Base-by-base conservation (phyloP, 2,113 vertebrate genomes). In the Hypomesus transpacificus region DNA sequence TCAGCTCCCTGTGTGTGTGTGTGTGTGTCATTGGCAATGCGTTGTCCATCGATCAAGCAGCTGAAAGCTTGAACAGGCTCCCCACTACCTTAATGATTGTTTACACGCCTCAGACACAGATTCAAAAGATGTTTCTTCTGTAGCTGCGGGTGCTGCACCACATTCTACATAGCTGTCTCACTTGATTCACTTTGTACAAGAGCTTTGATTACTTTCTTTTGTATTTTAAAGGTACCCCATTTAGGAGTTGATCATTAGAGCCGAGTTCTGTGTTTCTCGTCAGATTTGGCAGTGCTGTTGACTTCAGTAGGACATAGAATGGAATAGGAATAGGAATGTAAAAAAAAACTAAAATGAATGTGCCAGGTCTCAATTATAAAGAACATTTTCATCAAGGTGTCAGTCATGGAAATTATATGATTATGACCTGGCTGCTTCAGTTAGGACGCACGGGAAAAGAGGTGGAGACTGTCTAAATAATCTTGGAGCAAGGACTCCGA, bases 31-130 rank as follows among this genome's bases (percentile, higher is more conserved):
- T 76, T 85, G 82, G 79, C 82, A 83, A 75, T 56, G 75, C 66
- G 17, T 79, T 78, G 76, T 24, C 65, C 78, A 78, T 83, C 76
- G 77, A 68, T 78, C 81, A 85, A 34, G 71, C 84, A 81, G 79
- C 82, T 84, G 82, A 87, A 80, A 75, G 80, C 57, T 56, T 80
- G 83, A 87, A 85, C 77, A 78, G 80, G 3, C 50, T 78, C 83
- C 77, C 79, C 75, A 77, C 70, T 75, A 22, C 79, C 79, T 82
- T 88, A 87, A 90, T 87, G 85, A 87, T 79, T 89, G 84, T 87
- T 87, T 89, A 84, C 87, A 86, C 66, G 74, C 83, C 71, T 74
- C 78, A 74, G 22, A 74, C 18, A 69, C 68, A 83, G 82, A 86
- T 85, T 87, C 39, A 74, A 84, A 85, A 81, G 75, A 85, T 84